These are phyloP conservation scores for Calidris pugnax DNA, from an alignment of 2,113 vertebrate genomes.

Conservation along the genomic window DNA sequence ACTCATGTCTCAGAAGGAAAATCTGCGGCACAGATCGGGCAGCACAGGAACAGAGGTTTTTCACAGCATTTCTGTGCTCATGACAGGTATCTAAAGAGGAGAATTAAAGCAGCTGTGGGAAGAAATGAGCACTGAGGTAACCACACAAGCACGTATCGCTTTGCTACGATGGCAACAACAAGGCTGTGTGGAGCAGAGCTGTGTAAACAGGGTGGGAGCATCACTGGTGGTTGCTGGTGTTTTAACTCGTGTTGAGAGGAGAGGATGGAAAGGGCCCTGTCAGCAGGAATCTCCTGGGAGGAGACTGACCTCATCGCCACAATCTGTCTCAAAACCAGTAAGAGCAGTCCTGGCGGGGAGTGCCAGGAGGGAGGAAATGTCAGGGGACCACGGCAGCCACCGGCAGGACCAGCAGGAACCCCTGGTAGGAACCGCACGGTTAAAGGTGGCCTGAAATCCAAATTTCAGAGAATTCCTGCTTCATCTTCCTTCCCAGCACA, in stretches of 20 bases:
- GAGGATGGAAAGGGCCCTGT: not conserved
- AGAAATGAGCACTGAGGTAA: not conserved
- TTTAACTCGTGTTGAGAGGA: not conserved
- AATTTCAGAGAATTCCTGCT: not conserved
- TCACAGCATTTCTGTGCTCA: not conserved
- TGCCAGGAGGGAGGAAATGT: not conserved
- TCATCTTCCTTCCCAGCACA: not conserved
- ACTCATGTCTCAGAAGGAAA: not conserved
- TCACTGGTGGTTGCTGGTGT: not conserved
- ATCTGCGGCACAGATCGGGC: fast-evolving
- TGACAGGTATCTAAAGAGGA: not conserved
- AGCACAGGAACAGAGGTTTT: fast-evolving
- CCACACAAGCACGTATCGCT: not conserved
- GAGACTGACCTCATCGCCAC: not conserved
- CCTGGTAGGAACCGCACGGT: fast-evolving
- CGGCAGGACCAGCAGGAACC: not conserved
- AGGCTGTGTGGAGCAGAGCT: not conserved
- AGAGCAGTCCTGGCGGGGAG: not conserved
- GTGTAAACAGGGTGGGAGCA: not conserved
- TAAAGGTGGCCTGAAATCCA: fast-evolving
- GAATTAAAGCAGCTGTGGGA: not conserved
- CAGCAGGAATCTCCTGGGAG: conserved; percentile 1
- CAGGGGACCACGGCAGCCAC: not conserved
- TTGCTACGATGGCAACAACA: not conserved
- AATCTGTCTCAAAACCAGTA: not conserved